phyloP scores from a whole-genome alignment of 2,888 invertebrate species.

The Drosophila nigricruria region DNA sequence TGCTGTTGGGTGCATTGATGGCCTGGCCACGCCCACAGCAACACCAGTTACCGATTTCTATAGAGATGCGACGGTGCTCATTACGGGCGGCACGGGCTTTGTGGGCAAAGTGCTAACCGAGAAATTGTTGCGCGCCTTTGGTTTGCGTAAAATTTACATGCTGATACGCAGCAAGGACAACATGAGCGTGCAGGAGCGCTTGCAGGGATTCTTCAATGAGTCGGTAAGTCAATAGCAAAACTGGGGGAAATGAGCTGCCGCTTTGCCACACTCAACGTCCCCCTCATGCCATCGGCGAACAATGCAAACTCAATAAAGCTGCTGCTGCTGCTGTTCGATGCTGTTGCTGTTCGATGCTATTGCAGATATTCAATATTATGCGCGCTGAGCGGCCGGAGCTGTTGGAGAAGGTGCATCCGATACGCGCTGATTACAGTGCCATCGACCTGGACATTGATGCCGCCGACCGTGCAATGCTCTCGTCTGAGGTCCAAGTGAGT shows the following conservation, averaged over 20 bases:
- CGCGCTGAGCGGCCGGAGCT: conserved; percentile 85
- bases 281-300: conserved; percentile 6
- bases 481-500: conserved; percentile 87
- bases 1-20: conserved; percentile 24
- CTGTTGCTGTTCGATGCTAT: conserved; percentile 21
- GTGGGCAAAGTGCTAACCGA: conserved; percentile 85
- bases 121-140: conserved; percentile 84
- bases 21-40: conserved; percentile 26
- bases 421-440: conserved; percentile 86
- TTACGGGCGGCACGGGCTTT: conserved; percentile 85
- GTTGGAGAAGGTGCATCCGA: conserved; percentile 87
- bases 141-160: conserved; percentile 84
- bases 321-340: conserved; percentile 14
- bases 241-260: conserved; percentile 32
- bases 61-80: conserved; percentile 83
- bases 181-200: conserved; percentile 81
- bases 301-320: conserved; percentile 39
- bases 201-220: conserved; percentile 84
- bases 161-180: conserved; percentile 85
- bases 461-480: conserved; percentile 85
- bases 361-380: conserved; percentile 87
- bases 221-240: conserved; percentile 72
- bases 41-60: conserved; percentile 84
- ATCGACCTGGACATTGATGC: conserved; percentile 86
- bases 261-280: neutral